Evolutionary conservation across 2,888 invertebrate species (phyloP), one percentile per base, ranked within the genome.

Genomic region (Plagodis pulveraria): DNA sequence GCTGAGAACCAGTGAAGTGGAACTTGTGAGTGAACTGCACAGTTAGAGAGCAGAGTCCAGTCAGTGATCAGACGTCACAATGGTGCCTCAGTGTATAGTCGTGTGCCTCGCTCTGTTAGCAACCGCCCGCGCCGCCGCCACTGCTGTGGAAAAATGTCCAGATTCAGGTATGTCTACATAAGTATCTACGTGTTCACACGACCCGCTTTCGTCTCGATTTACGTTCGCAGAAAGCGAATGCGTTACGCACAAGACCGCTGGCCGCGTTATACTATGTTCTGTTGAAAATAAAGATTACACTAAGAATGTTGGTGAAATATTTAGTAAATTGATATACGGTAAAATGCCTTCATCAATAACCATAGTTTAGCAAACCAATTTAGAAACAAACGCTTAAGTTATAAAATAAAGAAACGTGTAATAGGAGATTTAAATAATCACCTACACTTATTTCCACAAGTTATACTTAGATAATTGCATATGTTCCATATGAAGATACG

Each of bases 81-180:
- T 91, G 91, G 72, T 78, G 58, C 70, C 78, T 50, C 63, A 74
- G 50, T 76, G 85, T 72, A 75, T 75, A 70, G 73, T 88, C 71
- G 83, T 84, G 81, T 82, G 78, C 66, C 70, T 76, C 56, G 76
- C 73, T 38, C 63, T 87, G 36, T 41, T 86, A 62, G 83, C 83
- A 44, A 48, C 75, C 52, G 77, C 78, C 40, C 72, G 76, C 48
- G 86, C 78, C 40, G 73, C 76, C 48, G 86, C 88, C 65, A 86
- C 86, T 6, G 67, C 84, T 41, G 89, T 92, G 63, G 56, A 74
- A 35, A 87, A 87, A 80, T 92, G 92, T 71, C 50, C 74, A 66
- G 88, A 91, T 91, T 73, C 74, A 66, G 88, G 91, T 91, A 73
- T 84, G 83, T 79, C 53, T 81, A 81, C 73, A 73, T 81, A 80